Conservation (phyloP, 2,888 invertebrate genomes). For the Latheticus oryzae region DNA sequence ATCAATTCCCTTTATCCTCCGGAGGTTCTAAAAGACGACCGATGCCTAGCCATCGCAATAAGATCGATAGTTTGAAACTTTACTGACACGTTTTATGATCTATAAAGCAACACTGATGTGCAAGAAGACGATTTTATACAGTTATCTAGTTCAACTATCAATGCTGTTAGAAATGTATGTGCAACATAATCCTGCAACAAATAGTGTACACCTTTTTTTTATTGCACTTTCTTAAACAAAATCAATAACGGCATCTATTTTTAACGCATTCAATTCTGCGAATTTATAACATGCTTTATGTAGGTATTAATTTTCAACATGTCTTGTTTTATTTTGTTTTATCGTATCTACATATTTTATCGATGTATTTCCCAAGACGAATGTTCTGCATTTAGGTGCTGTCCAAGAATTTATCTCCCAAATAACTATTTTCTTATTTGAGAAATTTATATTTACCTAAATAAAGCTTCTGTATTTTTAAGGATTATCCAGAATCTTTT, state of each 20-base stretch:
- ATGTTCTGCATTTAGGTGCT: slow-evolving; percentile 8
- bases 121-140: slow-evolving; percentile 56
- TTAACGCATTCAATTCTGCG: too few relatives aligned
- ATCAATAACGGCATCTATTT: too few relatives aligned
- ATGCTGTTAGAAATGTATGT: slow-evolving; percentile 46
- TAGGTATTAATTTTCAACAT: too few relatives aligned
- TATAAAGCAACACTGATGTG: slow-evolving; percentile 59
- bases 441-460: too few relatives aligned
- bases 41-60: slow-evolving; percentile 48
- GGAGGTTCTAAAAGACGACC: slow-evolving; percentile 43
- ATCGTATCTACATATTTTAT: slow-evolving; percentile 2
- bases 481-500: too few relatives aligned
- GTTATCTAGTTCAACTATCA: slow-evolving; percentile 52
- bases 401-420: too few relatives aligned
- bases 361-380: slow-evolving; percentile 19
- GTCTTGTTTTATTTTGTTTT: not conserved
- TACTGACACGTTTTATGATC: slow-evolving; percentile 60
- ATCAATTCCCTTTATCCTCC: slow-evolving; percentile 51
- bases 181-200: slow-evolving; percentile 44
- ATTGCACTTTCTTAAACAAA: slow-evolving; percentile 2
- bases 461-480: too few relatives aligned
- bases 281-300: too few relatives aligned
- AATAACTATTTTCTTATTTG: too few relatives aligned
- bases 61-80: slow-evolving; percentile 62
- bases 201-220: slow-evolving; percentile 6